A percentile compares a stretch with the other conserved stretches of the same genome.
phyloP scores from a whole-genome alignment of 2,888 invertebrate species.

The Noctuana brunneofusca region DNA sequence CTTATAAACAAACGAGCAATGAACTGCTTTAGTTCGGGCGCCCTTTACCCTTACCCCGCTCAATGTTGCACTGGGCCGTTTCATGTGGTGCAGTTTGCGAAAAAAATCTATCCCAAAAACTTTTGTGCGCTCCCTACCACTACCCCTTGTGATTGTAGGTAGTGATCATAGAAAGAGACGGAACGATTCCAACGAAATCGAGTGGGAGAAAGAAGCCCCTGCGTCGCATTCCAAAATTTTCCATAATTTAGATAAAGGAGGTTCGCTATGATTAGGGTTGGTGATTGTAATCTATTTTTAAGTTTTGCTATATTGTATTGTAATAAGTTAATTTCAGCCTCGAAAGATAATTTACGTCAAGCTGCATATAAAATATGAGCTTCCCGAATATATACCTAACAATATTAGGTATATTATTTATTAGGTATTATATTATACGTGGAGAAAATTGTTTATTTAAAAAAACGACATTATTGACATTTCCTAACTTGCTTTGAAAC shows the following conservation, averaged over 20 bases:
- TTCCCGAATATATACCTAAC: not conserved
- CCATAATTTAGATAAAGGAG: slow-evolving; percentile 81
- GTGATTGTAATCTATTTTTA: slow-evolving; percentile 37
- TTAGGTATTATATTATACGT: no score
- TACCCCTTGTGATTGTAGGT: slow-evolving; percentile 71
- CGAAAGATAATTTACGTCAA: not conserved
- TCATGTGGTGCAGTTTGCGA: slow-evolving; percentile 75
- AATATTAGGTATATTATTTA: no score
- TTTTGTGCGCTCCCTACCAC: slow-evolving; percentile 75
- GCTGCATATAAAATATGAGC: no score
- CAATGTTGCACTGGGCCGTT: slow-evolving; percentile 62
- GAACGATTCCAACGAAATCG: slow-evolving; percentile 45
- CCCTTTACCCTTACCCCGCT: slow-evolving; percentile 39
- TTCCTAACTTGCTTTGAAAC: slow-evolving; percentile 11
- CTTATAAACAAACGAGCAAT: slow-evolving; percentile 39
- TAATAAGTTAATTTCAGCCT: not conserved
- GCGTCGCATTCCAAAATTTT: slow-evolving; percentile 80
- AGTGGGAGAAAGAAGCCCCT: slow-evolving; percentile 58
- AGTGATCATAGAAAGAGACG: slow-evolving; percentile 60
- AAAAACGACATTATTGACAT: slow-evolving; percentile 22
- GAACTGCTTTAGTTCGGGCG: slow-evolving; percentile 36
- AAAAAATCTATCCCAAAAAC: slow-evolving; percentile 78
- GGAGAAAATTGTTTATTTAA: slow-evolving; percentile 19
- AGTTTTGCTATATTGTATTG: not conserved
- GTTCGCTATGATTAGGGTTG: slow-evolving; percentile 81